Conservation (phyloP, 1,140 invertebrate genomes). For the Tribolium castaneum region DNA sequence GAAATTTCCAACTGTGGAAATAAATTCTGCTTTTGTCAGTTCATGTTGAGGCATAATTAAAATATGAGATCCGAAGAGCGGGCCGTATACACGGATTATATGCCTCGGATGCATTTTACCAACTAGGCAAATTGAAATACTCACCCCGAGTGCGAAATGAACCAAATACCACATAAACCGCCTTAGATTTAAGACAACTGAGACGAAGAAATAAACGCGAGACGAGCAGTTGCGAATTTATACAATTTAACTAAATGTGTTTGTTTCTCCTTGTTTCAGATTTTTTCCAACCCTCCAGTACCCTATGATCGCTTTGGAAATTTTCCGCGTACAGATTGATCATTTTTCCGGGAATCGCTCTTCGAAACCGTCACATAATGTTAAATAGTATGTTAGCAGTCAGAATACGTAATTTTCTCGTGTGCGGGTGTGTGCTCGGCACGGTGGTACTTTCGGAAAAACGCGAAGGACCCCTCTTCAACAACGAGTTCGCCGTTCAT, state of each 20-base stretch:
- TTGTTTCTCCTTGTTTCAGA: slow-evolving; percentile 4
- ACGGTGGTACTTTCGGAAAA: slow-evolving; percentile 26
- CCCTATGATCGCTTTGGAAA: slow-evolving; percentile 24
- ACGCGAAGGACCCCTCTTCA: slow-evolving; percentile 68
- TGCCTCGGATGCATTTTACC: slow-evolving; percentile 14
- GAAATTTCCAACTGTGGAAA: slow-evolving; percentile 30
- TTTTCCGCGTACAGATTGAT: slow-evolving; percentile 11
- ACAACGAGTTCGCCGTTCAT: slow-evolving; percentile 84
- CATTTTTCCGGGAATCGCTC: neutral
- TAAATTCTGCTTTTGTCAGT: slow-evolving; percentile 34
- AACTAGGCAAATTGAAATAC: slow-evolving; percentile 31
- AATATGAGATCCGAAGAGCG: slow-evolving; percentile 22
- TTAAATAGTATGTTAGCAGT: slow-evolving; percentile 32
- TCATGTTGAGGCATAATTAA: slow-evolving; percentile 34
- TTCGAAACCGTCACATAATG: slow-evolving; percentile 2
- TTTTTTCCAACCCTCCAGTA: neutral
- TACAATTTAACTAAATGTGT: neutral
- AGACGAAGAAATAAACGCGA: neutral
- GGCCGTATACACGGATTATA: slow-evolving; percentile 10
- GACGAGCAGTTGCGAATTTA: neutral
- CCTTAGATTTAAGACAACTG: neutral
- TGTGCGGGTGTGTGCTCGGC: slow-evolving; percentile 33
- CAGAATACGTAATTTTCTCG: slow-evolving; percentile 30
- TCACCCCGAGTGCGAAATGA: neutral
- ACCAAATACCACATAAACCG: neutral